Conservation (phyloP, 2,888 invertebrate genomes). For the Cheiracanthium punctorium region DNA sequence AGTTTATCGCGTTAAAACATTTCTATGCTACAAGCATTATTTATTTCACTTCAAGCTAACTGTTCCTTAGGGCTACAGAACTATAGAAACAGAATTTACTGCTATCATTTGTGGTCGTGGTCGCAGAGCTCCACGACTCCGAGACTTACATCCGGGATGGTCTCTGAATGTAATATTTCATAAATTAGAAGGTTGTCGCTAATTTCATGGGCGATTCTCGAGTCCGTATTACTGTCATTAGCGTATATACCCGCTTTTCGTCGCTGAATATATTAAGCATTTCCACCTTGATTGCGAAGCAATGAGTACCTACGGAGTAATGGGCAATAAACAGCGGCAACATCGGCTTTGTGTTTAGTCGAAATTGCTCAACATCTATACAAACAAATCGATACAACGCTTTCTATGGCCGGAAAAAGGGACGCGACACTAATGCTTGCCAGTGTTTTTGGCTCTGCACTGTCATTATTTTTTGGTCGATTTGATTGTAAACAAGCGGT, state of each 20-base stretch:
- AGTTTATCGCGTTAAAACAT: no score
- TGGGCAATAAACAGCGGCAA: neutral
- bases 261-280: neutral
- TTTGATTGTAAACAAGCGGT: constrained; percentile 1
- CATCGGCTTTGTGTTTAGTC: neutral
- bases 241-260: neutral
- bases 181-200: neutral
- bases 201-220: neutral
- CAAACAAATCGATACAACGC: neutral
- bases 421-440: neutral
- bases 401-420: neutral
- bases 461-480: neutral
- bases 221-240: neutral
- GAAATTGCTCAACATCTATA: neutral
- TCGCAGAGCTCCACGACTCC: no score
- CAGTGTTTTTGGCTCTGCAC: neutral
- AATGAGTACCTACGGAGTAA: neutral
- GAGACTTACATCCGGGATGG: no score
- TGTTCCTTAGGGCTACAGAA: no score
- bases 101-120: no score
- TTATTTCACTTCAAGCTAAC: no score
- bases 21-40: no score
- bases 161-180: no score
- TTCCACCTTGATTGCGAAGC: neutral
- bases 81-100: no score